Evolutionary conservation across 2,113 vertebrate genomes (phyloP).

Genomic region (Platichthys flesus): DNA sequence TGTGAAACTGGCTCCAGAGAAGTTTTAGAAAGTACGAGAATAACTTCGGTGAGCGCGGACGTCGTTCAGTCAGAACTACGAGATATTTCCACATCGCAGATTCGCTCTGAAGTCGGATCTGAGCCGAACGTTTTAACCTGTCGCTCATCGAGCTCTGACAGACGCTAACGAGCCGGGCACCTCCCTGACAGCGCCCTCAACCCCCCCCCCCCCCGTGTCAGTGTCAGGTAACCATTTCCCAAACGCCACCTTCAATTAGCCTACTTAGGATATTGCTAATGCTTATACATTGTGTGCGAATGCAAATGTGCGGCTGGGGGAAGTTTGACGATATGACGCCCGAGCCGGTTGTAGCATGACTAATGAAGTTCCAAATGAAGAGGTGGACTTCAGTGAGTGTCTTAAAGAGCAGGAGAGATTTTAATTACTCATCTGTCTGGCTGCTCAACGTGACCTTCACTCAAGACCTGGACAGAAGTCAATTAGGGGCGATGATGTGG

Average conservation of each 20-base stretch:
- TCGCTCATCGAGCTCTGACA: conserved; percentile 36
- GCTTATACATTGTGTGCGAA: conserved; percentile 66
- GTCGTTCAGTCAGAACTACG: not conserved
- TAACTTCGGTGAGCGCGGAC: not conserved
- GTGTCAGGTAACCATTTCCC: conserved; percentile 74
- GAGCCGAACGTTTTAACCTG: not conserved
- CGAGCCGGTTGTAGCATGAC: conserved; percentile 65
- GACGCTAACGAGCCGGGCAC: conserved; percentile 41
- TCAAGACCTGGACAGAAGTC: conserved; percentile 71
- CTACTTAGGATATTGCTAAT: conserved; percentile 63
- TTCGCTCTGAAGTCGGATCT: not conserved
- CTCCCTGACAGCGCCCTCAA: conserved; percentile 61
- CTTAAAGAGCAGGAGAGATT: conserved; percentile 70
- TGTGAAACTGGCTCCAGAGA: conserved; percentile 4
- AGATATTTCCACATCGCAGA: not conserved
- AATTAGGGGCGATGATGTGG: conserved; percentile 65
- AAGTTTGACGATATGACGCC: conserved; percentile 39
- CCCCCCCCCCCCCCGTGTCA: conserved; percentile 46
- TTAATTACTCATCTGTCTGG: conserved; percentile 75
- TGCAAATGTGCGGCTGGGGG: conserved; percentile 45
- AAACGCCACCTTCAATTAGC: conserved; percentile 77
- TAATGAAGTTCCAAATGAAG: conserved; percentile 68
- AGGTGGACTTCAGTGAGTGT: conserved; percentile 61
- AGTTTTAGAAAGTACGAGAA: not conserved
- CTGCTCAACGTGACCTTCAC: conserved; percentile 68